Conservation (phyloP, 2,888 invertebrate species). For the Drosophila kanekoi region DNA sequence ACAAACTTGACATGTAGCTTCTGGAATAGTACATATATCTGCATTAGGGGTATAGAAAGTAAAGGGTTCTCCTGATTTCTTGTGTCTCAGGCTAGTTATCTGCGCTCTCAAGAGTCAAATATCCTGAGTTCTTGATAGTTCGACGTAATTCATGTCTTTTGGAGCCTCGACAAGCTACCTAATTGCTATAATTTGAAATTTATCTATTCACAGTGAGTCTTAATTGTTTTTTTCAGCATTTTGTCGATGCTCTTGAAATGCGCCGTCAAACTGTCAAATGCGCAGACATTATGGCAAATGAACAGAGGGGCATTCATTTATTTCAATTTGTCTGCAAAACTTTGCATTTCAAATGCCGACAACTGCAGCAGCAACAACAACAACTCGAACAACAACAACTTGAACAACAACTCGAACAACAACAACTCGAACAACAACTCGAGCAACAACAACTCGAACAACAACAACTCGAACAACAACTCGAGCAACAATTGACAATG, state of each 20-base stretch:
- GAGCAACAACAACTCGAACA: neutral
- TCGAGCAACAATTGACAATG: slow-evolving; percentile 42
- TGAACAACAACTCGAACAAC: slow-evolving; percentile 1
- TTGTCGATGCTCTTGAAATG: slow-evolving; percentile 16
- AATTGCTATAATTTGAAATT: slow-evolving; percentile 27
- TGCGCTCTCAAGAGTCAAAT: no score
- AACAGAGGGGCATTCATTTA: slow-evolving; percentile 55
- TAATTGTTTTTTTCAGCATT: slow-evolving; percentile 1
- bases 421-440: neutral
- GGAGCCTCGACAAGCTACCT: neutral
- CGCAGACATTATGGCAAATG: slow-evolving; percentile 39
- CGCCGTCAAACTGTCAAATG: slow-evolving; percentile 46
- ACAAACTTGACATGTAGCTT: no score
- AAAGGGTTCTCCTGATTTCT: no score
- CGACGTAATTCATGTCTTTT: no score
- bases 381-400: slow-evolving; percentile 11
- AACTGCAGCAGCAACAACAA: slow-evolving; percentile 27
- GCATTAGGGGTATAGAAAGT: no score
- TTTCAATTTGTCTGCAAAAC: slow-evolving; percentile 64
- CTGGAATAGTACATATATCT: no score
- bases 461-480: neutral
- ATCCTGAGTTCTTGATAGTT: no score
- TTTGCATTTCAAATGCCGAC: slow-evolving; percentile 55
- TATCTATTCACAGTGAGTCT: neutral
- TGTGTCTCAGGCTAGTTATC: no score